These are phyloP conservation scores for Odiellus spinosus DNA, from an alignment of 2,888 invertebrate genomes.

Conservation along the genomic window DNA sequence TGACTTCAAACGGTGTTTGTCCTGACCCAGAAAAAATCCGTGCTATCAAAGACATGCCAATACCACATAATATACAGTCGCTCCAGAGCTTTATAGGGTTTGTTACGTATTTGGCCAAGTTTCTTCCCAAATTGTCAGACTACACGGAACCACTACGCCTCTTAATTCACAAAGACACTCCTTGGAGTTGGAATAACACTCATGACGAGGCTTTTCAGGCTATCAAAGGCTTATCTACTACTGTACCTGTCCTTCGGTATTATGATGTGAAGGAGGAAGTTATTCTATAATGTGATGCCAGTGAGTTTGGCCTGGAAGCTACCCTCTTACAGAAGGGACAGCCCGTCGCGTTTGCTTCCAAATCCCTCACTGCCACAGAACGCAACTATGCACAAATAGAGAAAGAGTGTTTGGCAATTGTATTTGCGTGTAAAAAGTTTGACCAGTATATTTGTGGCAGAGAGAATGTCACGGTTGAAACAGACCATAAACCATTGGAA, in stretches of 20 bases:
- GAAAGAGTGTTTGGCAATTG: constrained; percentile 7
- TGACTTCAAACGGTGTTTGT: constrained; percentile 4
- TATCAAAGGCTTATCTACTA: background rate
- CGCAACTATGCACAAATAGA: constrained; percentile 10
- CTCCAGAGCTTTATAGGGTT: constrained; percentile 12
- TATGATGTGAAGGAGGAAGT: constrained; percentile 5
- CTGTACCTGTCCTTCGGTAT: constrained; percentile 6
- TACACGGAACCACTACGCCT: background rate
- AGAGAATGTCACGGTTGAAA: no score
- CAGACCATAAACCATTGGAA: no score
- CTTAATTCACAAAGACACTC: constrained; percentile 2
- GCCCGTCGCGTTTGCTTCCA: constrained; percentile 4
- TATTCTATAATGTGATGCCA: constrained; percentile 4
- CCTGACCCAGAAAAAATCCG: constrained; percentile 9
- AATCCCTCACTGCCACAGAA: constrained; percentile 5
- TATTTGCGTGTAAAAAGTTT: no score
- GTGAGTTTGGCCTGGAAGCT: constrained; percentile 1
- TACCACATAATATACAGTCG: constrained; percentile 3
- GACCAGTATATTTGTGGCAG: no score
- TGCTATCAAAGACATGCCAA: constrained; percentile 2
- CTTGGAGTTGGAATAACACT: constrained; percentile 1
- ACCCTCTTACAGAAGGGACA: constrained; percentile 3
- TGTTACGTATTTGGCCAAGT: constrained; percentile 8
- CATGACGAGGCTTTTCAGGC: constrained; percentile 3
- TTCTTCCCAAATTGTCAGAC: constrained; percentile 2